Evolutionary conservation across 2,113 vertebrate species (phyloP), one percentile per base, ranked within the genome.

Genomic region (Fulmarus glacialis): DNA sequence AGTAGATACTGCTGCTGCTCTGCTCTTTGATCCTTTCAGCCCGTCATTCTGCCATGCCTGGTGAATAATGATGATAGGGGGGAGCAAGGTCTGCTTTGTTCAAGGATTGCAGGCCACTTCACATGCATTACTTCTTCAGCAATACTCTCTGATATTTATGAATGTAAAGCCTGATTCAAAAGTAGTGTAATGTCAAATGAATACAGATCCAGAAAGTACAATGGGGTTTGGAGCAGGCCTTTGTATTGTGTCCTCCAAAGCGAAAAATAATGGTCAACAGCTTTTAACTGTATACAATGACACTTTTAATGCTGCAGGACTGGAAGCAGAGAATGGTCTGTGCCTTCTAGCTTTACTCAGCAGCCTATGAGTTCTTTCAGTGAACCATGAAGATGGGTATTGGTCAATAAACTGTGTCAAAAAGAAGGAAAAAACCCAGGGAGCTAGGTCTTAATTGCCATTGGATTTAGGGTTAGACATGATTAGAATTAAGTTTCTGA

Each of bases 21-120:
- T 96, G 89, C 86, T 89, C 97, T 96, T 93, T 95, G 94, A 93
- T 97, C 95, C 89, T 96, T 91, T 96, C 89, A 94, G 87, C 73
- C 81, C 89, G 95, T 91, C 83, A 84, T 89, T 82, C 83, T 97
- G 95, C 87, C 87, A 66, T 30, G 81, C 20, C 48, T 75, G 52
- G 68, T 91, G 96, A 96, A 70, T 97, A 85, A 96, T 94, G 91
- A 82, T 89, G 87, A 81, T 75, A 50, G 63, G 53, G 56, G 84
- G 29, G 71, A 96, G 62, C 45, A 89, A 89, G 89, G 84, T 97
- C 91, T 87, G 77, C 80, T 91, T 96, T 95, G 73, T 89, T 92
- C 89, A 68, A 48, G 91, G 64, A 87, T 82, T 93, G 66, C 45
- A 70, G 70, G n/a, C 77, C 87, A 75, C 91, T 95, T 87, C 72